Evolutionary conservation across 2,797 vertebrate species (phyloP), one percentile per base, ranked within the genome.

Genomic region (Borostomias antarcticus): DNA sequence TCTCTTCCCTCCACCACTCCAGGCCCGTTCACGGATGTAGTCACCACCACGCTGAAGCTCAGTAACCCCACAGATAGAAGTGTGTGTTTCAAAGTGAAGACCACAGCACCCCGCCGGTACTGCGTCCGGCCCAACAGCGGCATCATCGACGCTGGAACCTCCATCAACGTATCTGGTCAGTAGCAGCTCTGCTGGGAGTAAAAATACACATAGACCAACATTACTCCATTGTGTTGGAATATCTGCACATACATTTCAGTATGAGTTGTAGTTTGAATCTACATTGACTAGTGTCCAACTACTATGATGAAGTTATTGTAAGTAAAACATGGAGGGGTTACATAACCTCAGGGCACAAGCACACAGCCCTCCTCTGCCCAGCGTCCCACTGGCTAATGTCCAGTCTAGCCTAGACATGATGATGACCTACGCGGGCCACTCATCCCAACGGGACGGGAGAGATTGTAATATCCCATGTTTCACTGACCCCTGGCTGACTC

Each of bases 11-110:
- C 48, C 23, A 32, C 60, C 3, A 7, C 4, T 10, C 7, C 84
- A 98, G 96, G 96, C 78, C 96, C 96, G 9, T 98, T 98, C 85
- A 97, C 96, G 77, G 96, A 97, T 80, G 96, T 98, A 2, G 93
- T 98, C 81, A 97, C 95, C 45, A 94, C 95, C 79, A 96, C 94
- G 77, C 89, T 98, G 85, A 98, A 96, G 88, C 95, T 98, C 13
- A 91, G 88, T 82, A 98, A 98, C 82, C 95, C 95, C n/a, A 94
- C 95, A 89, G 95, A 96, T 50, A 94, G 91, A 83, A 96, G 96
- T 63, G 94, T 98, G 70, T 98, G 95, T 81, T 98, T 98, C 87
- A 98, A 98, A 93, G 96, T 98, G 82, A 98, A 98, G 93, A 98
- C 96, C 33, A 98, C 96, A 0, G 96, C 96, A 0, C 96, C 96